Conservation (phyloP, 2,888 invertebrate genomes). For the Pseudeuparius sepicola region DNA sequence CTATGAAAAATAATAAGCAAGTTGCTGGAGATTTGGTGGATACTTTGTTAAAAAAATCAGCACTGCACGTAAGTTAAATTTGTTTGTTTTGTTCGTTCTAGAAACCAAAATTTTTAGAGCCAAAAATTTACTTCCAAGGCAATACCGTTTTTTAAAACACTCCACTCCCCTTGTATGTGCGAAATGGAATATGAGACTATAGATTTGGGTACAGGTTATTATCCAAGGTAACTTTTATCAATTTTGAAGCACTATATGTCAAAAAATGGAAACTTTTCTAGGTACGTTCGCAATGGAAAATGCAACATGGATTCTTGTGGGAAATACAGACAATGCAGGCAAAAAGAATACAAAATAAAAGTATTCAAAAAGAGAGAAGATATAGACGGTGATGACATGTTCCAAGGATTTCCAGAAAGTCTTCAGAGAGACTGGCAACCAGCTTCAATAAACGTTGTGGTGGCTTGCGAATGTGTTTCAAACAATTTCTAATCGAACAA, state of each 20-base stretch:
- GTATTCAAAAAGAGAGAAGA: constrained; percentile 29
- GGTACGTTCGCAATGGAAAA: constrained; percentile 31
- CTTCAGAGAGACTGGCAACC: constrained; percentile 33
- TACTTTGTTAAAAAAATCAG: no score
- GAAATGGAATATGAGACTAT: constrained; percentile 25
- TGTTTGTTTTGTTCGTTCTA: no score
- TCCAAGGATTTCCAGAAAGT: constrained; percentile 28
- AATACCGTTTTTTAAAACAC: no score
- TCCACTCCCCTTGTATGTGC: constrained; percentile 29
- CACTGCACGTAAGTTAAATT: no score
- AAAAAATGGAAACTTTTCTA: no score
- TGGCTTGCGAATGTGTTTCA: constrained; percentile 37
- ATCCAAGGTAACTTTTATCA: constrained; percentile 30
- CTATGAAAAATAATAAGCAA: no score
- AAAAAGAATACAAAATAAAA: constrained; percentile 31
- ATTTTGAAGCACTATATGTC: no score
- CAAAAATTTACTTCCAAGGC: no score
- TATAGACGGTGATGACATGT: constrained; percentile 18
- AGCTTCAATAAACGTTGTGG: constrained; percentile 29
- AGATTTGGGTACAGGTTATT: constrained; percentile 30
- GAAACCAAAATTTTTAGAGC: no score
- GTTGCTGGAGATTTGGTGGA: no score
- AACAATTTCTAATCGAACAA: no score
- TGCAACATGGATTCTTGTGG: constrained; percentile 33
- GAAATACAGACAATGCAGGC: constrained; percentile 28